Evolutionary conservation across 2,888 invertebrate genomes (phyloP).

Genomic region (Keiferia lycopersicella): DNA sequence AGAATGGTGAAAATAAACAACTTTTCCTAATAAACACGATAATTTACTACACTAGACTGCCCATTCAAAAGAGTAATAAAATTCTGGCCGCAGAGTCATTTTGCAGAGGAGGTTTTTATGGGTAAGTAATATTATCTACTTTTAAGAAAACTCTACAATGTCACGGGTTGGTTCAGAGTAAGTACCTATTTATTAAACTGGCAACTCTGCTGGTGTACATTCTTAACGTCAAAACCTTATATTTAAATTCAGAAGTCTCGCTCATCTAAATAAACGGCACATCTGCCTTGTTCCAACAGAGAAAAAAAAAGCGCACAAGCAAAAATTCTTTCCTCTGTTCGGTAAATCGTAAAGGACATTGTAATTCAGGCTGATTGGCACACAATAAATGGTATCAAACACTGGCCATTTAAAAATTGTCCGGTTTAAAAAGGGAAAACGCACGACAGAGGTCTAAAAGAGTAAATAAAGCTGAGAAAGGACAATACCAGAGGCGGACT

Average conservation of each 20-base stretch:
- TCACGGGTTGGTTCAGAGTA: no score
- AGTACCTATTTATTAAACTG: not conserved
- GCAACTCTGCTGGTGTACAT: conserved; percentile 37
- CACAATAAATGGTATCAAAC: conserved; percentile 81
- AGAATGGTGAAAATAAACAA: no score
- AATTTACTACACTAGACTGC: no score
- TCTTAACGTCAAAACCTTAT: conserved; percentile 29
- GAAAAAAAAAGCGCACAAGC: conserved; percentile 44
- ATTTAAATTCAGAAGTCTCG: conserved; percentile 59
- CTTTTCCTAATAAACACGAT: no score
- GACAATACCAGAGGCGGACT: conserved; percentile 74
- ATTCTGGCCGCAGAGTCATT: no score
- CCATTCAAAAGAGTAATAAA: no score
- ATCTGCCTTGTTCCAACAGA: conserved; percentile 64
- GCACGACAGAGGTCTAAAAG: conserved; percentile 53
- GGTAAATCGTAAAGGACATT: conserved; percentile 76
- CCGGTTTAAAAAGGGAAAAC: conserved; percentile 76
- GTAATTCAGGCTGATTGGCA: conserved; percentile 81
- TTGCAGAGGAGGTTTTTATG: no score
- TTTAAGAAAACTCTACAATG: no score
- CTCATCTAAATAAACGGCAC: conserved; percentile 73
- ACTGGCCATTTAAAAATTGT: conserved; percentile 80
- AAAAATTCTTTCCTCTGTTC: conserved; percentile 61
- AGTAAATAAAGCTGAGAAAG: conserved; percentile 63
- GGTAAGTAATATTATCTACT: no score